phyloP scores from a whole-genome alignment of 2,113 vertebrate species.

The Gopherus flavomarginatus region DNA sequence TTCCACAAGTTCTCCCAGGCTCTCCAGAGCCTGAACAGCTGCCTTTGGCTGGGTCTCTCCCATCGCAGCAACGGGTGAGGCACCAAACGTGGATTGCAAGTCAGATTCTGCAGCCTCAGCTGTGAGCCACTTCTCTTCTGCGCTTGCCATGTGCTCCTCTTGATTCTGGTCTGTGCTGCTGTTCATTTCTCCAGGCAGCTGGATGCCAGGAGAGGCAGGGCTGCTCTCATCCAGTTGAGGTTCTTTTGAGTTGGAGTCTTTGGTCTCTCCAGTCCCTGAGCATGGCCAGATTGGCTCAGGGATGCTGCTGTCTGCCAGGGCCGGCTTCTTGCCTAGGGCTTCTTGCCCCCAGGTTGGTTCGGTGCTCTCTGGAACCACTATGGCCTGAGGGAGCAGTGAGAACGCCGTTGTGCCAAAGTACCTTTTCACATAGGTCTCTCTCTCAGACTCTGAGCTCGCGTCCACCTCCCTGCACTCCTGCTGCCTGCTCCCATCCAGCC shows the following conservation, averaged over 20 bases:
- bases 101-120: neutral
- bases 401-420: fast-evolving
- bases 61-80: fast-evolving
- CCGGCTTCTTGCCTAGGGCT: fast-evolving
- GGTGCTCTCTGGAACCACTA: neutral
- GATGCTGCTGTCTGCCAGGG: fast-evolving
- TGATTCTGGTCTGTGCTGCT: neutral
- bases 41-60: neutral
- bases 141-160: neutral
- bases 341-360: fast-evolving
- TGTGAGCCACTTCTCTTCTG: fast-evolving
- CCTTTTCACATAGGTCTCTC: neutral
- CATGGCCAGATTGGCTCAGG: fast-evolving
- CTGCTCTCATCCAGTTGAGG: fast-evolving
- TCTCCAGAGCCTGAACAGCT: fast-evolving
- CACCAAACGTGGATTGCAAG: neutral
- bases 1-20: neutral
- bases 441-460: neutral
- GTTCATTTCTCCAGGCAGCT: fast-evolving
- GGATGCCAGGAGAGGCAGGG: no score
- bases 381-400: neutral
- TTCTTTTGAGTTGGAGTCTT: neutral
- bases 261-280: neutral
- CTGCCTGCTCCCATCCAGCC: neutral
- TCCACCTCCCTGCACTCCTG: neutral